Base-by-base conservation (phyloP, 2,113 vertebrate species). In the Coregonus clupeaformis region DNA sequence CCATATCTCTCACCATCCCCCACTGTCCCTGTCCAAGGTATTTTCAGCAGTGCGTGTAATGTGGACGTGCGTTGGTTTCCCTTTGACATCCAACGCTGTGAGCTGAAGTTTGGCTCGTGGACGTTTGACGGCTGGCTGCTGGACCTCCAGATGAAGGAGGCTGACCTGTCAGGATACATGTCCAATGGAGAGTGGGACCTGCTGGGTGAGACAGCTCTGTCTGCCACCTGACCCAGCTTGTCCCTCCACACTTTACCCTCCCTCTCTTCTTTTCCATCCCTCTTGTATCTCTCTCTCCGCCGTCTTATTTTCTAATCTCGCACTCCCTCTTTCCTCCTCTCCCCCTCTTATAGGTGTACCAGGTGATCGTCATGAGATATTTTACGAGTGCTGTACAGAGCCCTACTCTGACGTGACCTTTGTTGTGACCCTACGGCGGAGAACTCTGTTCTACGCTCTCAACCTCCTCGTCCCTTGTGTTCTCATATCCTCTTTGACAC, bases 31-130 rank as follows among this genome's bases (percentile, higher is more conserved):
- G 71, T 66, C 25, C 9, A 71, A 94, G 94, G 94, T 47, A 94
- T 94, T 80, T 94, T 94, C 72, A 80, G 90, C 78, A 94, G 94
- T 81, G 93, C 93, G 0, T 94, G 94, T 66, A 91, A 88, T 2
- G 91, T 94, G 49, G 94, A 94, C 6, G 94, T 94, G 6, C 88
- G 91, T 63, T 94, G 94, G 94, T 94, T 94, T 77, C 94, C 94
- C 0, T 94, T 94, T 62, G 94, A 94, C 85, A 92, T 94, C 83
- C 94, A 94, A 82, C 91, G 85, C 59, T 94, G 93, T 42, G 92
- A 94, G 77, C 75, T 94, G 14, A 94, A 94, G 85, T 94, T 94
- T 68, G 94, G 94, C 73, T 94, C 94, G 0, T 94, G 94, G 93
- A 93, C 94, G 0, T 94, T 93, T 77, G 94, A 94, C 5, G 93